A percentile compares a stretch with the other conserved stretches of the same genome.
phyloP scores from a whole-genome alignment of 2,888 invertebrate genomes.

The Lagria hirta region DNA sequence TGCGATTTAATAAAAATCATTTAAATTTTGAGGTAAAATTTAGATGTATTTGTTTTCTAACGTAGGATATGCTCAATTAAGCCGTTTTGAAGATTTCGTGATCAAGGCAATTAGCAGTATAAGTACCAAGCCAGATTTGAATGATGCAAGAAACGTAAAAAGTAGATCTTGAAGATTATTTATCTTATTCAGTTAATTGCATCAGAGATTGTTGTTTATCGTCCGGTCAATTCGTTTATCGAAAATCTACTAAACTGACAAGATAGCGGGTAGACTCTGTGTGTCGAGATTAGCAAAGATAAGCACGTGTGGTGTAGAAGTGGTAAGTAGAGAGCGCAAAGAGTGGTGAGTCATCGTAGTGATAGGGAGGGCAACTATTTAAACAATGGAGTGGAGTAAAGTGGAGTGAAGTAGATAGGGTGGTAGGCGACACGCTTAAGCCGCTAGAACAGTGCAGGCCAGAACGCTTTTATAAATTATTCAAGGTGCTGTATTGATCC shows the following conservation, averaged over 20 bases:
- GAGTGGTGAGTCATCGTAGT: constrained; percentile 34
- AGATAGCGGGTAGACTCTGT: no score
- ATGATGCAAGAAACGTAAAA: constrained; percentile 3
- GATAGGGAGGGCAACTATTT: constrained; percentile 40
- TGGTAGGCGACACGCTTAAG: constrained; percentile 43
- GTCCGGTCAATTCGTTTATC: constrained; percentile 26
- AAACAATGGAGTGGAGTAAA: constrained; percentile 43
- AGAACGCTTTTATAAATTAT: constrained; percentile 54
- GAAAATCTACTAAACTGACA: constrained; percentile 10
- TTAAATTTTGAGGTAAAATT: no score
- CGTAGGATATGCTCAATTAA: no score
- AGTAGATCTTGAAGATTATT: no score
- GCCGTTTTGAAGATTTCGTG: no score
- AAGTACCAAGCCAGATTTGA: constrained; percentile 3
- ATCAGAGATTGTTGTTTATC: constrained; percentile 25
- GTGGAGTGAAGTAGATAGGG: constrained; percentile 36
- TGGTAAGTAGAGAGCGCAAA: constrained; percentile 33
- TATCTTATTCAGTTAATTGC: constrained; percentile 22
- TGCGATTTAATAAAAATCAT: no score
- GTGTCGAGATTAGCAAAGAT: constrained; percentile 23
- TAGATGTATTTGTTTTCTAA: no score
- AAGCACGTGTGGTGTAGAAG: constrained; percentile 25
- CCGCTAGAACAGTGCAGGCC: constrained; percentile 49
- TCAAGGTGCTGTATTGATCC: constrained; percentile 54
- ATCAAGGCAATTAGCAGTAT: constrained; percentile 2